Evolutionary conservation across 2,113 vertebrate species (phyloP), one percentile per base, ranked within the genome.

Genomic region (Genyomyrus donnyi): DNA sequence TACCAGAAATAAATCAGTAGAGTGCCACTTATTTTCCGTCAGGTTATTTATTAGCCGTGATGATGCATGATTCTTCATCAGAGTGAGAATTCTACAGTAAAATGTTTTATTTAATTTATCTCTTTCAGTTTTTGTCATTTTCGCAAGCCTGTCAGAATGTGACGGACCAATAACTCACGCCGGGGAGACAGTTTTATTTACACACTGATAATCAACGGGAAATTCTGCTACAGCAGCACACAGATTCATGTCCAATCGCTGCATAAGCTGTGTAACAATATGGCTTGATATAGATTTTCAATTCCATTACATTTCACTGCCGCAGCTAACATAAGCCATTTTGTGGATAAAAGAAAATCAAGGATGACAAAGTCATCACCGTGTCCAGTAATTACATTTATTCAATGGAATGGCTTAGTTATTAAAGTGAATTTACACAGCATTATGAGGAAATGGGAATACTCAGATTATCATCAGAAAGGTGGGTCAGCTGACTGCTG

Each of bases 1-100:
- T 42, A 45, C 48, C 80, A n/a, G 35, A 52, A 45, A 89, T 80
- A 66, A 89, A 89, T 89, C 88, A 89, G 35, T 11, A 5, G 15
- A 9, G 45, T 48, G 39, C 2, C 10, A 45, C 88, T 52, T 31
- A 27, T 48, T 48, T 48, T 46, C 62, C 11, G 13, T 74, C 48
- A 56, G 74, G 8, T 83, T 27, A 89, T 83, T 84, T 89, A 83
- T 89, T 74, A 27, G 31, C 49, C 3, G 27, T 70, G 49, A 49
- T 24, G 49, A 52, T 15, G 49, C 88, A n/a, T 56, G 50, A 45
- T 53, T 31, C 35, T 80, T 56, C 74, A 89, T 52, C 15, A 83
- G 31, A 42, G 15, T n/a, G 46, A 56, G 27, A 83, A 10, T 5
- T 27, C 24, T 31, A 45, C 45, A 83, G 49, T 11, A 70, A 80